Percentiles rank a stretch among this genome's conserved stretches.
Conservation (phyloP, 2,113 vertebrate species). For the Silurus asotus region DNA sequence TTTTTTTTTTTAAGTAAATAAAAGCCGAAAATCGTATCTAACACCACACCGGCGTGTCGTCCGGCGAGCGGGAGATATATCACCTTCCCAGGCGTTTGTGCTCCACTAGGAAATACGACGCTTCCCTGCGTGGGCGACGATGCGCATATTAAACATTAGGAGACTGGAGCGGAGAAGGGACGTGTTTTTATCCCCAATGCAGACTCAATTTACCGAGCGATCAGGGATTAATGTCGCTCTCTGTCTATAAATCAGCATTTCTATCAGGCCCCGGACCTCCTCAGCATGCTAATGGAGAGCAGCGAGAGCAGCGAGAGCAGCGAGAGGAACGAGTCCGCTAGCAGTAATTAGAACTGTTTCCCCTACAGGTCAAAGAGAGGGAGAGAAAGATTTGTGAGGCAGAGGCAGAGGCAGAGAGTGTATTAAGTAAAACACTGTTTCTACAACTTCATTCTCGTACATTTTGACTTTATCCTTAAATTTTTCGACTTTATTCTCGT, state of each 20-base stretch:
- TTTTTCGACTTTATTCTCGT: too few relatives aligned
- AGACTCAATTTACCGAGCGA: slow-evolving; percentile 56
- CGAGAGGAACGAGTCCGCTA: slow-evolving; percentile 27
- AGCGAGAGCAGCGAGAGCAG: slow-evolving; percentile 34
- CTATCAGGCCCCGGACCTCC: slow-evolving; percentile 51
- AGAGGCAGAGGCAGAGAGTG: slow-evolving; percentile 6
- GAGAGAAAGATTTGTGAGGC: slow-evolving; percentile 11
- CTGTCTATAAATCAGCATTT: slow-evolving; percentile 56
- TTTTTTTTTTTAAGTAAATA: background rate
- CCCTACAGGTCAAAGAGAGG: slow-evolving; percentile 34
- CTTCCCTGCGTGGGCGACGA: slow-evolving; percentile 4
- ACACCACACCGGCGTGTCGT: background rate
- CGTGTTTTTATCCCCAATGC: slow-evolving; percentile 39
- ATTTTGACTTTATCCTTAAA: too few relatives aligned
- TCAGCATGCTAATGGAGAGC: slow-evolving; percentile 54
- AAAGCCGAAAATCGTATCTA: slow-evolving; percentile 1
- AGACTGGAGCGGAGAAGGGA: slow-evolving; percentile 19
- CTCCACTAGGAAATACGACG: slow-evolving; percentile 8
- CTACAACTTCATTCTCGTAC: too few relatives aligned
- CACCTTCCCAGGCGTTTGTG: background rate
- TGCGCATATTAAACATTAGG: slow-evolving; percentile 42
- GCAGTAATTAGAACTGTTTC: slow-evolving; percentile 53
- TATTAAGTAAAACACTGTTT: slow-evolving; percentile 35
- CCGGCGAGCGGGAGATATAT: background rate
- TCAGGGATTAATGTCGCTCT: slow-evolving; percentile 52